Conservation (phyloP, 1,140 invertebrate genomes). For the Temnothorax curvispinosus region DNA sequence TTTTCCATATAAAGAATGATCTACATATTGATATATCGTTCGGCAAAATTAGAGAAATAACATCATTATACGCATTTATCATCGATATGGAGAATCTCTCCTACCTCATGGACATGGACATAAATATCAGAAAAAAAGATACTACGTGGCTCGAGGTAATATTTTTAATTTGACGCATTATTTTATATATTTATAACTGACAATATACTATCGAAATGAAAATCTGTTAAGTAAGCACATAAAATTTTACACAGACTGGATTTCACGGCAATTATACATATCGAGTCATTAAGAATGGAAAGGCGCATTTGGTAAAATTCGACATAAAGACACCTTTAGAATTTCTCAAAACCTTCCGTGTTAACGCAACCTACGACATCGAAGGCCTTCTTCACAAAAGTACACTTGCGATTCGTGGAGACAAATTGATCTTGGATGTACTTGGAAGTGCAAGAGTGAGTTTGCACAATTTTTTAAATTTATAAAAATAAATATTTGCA, state of each 20-base stretch:
- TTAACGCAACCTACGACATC: slow-evolving; percentile 84
- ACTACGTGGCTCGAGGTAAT: slow-evolving; percentile 86
- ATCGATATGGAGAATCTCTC: slow-evolving; percentile 85
- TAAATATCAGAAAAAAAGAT: slow-evolving; percentile 85
- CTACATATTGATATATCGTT: slow-evolving; percentile 89
- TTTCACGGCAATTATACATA: slow-evolving; percentile 85
- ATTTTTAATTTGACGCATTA: slow-evolving; percentile 57
- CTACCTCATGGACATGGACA: slow-evolving; percentile 86
- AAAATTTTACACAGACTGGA: slow-evolving; percentile 78
- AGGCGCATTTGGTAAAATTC: slow-evolving; percentile 84
- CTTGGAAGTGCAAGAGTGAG: slow-evolving; percentile 85
- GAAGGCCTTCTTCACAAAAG: slow-evolving; percentile 86
- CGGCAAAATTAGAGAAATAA: slow-evolving; percentile 86
- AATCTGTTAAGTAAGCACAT: neutral
- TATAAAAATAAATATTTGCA: slow-evolving; percentile 18
- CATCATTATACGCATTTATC: slow-evolving; percentile 87
- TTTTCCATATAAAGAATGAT: slow-evolving; percentile 89
- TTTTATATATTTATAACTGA: neutral
- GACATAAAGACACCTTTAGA: slow-evolving; percentile 87
- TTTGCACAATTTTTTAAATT: neutral
- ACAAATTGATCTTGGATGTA: slow-evolving; percentile 83
- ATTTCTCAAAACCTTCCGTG: slow-evolving; percentile 84
- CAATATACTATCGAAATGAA: neutral
- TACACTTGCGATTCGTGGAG: slow-evolving; percentile 84
- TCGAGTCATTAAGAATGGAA: slow-evolving; percentile 81